Evolutionary conservation across 2,888 invertebrate species (phyloP), one percentile per base, ranked within the genome.

Genomic region (Bombyx huttoni): DNA sequence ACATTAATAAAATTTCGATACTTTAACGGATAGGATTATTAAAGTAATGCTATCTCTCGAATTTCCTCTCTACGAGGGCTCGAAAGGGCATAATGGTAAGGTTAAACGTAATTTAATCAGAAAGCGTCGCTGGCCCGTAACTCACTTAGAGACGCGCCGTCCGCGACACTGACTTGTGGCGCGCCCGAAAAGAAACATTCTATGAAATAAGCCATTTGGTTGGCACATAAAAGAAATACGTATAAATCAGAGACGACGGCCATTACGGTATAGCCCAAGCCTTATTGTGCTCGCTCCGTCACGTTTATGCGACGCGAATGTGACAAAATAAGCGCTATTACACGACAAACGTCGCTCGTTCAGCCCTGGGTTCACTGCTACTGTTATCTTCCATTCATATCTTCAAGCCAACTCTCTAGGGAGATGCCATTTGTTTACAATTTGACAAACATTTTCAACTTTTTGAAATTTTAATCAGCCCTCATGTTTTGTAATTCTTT

Each of bases 171-270:
- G 66, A 68, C 69, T 73, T 70, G 71, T 65, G 68, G 67, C 62
- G 60, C 60, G 59, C 69, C 67, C 69, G 67, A 75, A 78, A 77
- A 68, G 70, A 70, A 73, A 73, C 73, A 70, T 73, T 78, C 67
- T 70, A 74, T 74, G 73, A 76, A 78, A 74, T 78, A 78, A 80
- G 71, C 77, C 75, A 83, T 84, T 84, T 75, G 65, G 75, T 74
- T 65, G 68, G 74, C 68, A 77, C 81, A 85, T 83, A 85, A 86
- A 85, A 83, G 81, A 81, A 84, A 82, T 76, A 79, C 76, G 78
- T 79, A 84, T 86, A 85, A 86, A 85, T 86, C 84, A 81, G 83
- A 77, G 68, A 66, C 68, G 80, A 68, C 74, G 68, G 72, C 84
- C 78, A 84, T 87, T 86, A 83, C 75, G 63, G 72, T 68, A 67